Base-by-base conservation (phyloP, 1,140 invertebrate species). In the Drosophila albomicans region DNA sequence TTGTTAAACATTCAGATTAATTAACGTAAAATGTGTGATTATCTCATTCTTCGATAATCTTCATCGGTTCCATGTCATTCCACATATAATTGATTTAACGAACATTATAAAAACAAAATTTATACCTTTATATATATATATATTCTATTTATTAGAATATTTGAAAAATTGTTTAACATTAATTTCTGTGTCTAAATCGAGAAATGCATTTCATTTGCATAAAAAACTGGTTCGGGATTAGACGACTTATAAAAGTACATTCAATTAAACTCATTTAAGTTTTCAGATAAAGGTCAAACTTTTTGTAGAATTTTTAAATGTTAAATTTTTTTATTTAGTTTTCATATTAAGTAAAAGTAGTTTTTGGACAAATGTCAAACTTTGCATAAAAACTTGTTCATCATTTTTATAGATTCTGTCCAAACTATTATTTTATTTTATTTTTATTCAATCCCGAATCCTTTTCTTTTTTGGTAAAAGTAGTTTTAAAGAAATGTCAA, bases 141-240 rank as follows among this genome's bases (percentile, higher is more conserved):
- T 32, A 15, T 41, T 15, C 10, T 57, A 57, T n/a, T 57, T 43
- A 41, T 11, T 20, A 38, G 16, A 57, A 57, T n/a, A 41, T 57
- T 15, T 54, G 6, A 32, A 2, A 54, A 54, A 15, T 54, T 30
- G 13, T 16, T 57, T 15, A 30, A 41, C 13, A 11, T 7, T 57
- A 4, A 57, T 41, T 16, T 25, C 38, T 13, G 4, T 25, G 25
- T 43, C 41, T 13, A 59, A 59, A 43, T 46, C 16, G 11, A 38
- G 16, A 57, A 57, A 10, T 16, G 28, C 28, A 28, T 10, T 32
- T 5, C 11, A 28, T 46, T 48, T 48, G 41, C 49, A 56, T 54
- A n/a, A 2, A 5, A n/a, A 71, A 64, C 68, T 38, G 32, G 57
- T 69, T 61, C 35, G 32, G 43, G 6, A 38, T 41, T 28, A 3